phyloP scores from a whole-genome alignment of 2,113 vertebrate species.

The Heloderma charlesbogerti region DNA sequence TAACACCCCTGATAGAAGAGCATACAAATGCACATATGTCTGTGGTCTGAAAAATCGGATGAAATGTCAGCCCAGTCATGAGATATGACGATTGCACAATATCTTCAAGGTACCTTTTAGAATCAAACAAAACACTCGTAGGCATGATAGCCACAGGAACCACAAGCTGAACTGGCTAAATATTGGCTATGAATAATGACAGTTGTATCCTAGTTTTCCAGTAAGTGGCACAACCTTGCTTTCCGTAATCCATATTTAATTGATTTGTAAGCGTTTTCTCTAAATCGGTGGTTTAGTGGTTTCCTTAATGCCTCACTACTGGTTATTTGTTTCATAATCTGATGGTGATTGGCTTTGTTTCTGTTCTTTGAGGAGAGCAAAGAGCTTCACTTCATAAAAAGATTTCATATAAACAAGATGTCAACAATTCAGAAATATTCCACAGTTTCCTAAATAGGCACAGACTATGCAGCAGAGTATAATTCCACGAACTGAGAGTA shows the following conservation, averaged over 20 bases:
- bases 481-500: background rate
- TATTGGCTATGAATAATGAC: background rate
- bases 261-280: background rate
- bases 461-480: background rate
- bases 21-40: too few species aligned
- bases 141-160: background rate
- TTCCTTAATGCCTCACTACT: background rate
- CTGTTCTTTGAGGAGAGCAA: background rate
- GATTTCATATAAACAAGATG: background rate
- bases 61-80: background rate
- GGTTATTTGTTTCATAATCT: background rate
- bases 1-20: background rate
- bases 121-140: background rate
- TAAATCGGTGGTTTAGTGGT: background rate
- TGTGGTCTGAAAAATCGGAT: background rate
- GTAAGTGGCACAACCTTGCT: background rate
- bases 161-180: background rate
- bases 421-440: background rate
- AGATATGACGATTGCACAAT: background rate
- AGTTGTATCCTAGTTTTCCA: background rate
- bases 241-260: background rate
- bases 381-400: background rate
- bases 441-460: background rate
- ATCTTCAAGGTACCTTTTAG: background rate
- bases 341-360: background rate